phyloP scores from a whole-genome alignment of 2,888 invertebrate species.

The Mylabris sibirica region DNA sequence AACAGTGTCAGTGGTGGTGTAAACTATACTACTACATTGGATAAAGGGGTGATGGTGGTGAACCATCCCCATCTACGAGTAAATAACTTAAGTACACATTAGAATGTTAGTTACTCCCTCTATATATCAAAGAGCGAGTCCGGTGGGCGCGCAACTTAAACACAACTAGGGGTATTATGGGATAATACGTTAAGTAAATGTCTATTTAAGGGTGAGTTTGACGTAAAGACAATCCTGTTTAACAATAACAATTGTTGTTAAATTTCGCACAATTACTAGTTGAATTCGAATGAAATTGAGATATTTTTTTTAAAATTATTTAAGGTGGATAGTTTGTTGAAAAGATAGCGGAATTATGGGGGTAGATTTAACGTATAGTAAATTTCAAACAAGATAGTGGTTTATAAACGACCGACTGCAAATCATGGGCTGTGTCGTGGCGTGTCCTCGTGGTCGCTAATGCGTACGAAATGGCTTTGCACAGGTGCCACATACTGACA shows the following conservation, averaged over 20 bases:
- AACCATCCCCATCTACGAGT: constrained; percentile 53
- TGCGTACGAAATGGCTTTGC: constrained; percentile 35
- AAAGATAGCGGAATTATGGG: not conserved
- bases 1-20: constrained; percentile 26
- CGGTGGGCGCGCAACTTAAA: constrained; percentile 55
- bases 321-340: not conserved
- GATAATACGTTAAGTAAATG: constrained; percentile 60
- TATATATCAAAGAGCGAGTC: constrained; percentile 57
- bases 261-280: not conserved
- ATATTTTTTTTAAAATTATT: too few species aligned
- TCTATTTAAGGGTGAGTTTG: constrained; percentile 48
- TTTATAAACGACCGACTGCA: constrained; percentile 33
- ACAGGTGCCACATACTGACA: constrained; percentile 34
- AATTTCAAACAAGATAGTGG: constrained; percentile 11
- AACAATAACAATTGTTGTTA: not conserved
- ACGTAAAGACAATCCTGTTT: constrained; percentile 17
- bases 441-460: constrained; percentile 35
- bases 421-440: constrained; percentile 34
- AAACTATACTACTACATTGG: not conserved
- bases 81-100: constrained; percentile 61
- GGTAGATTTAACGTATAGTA: constrained; percentile 15
- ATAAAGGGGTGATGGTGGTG: not conserved
- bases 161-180: constrained; percentile 59
- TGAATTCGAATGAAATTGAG: too few species aligned
- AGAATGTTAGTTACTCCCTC: constrained; percentile 51